A percentile compares a stretch with the other conserved stretches of the same genome.
phyloP scores from a whole-genome alignment of 2,797 vertebrate genomes.

The Aeoliscus strigatus region DNA sequence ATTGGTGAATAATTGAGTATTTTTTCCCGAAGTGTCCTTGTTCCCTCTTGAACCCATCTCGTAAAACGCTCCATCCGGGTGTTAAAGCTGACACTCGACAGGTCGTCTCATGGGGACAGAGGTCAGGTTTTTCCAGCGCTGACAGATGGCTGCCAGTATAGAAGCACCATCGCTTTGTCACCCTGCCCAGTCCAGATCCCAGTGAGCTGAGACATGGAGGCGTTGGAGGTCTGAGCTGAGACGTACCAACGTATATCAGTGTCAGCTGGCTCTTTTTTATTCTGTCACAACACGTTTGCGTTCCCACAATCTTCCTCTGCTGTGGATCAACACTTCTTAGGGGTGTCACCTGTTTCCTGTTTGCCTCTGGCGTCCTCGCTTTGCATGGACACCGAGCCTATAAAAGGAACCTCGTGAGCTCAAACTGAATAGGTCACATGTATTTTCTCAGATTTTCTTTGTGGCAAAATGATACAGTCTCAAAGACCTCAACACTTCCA shows the following conservation, averaged over 20 bases:
- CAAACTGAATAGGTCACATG: no score
- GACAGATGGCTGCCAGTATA: constrained; percentile 39
- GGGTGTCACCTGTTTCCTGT: constrained; percentile 37
- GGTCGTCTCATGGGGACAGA: constrained; percentile 29
- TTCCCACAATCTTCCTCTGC: constrained; percentile 22
- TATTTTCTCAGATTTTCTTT: no score
- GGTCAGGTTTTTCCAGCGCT: constrained; percentile 60
- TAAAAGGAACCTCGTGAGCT: not conserved
- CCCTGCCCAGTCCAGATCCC: constrained; percentile 34
- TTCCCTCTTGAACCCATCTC: constrained; percentile 34
- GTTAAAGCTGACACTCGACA: constrained; percentile 51
- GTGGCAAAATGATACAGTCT: no score
- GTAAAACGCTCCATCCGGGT: constrained; percentile 22
- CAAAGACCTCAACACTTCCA: no score
- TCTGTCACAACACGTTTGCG: constrained; percentile 16
- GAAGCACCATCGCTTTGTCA: constrained; percentile 37
- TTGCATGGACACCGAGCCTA: not conserved
- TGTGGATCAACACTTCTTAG: constrained; percentile 22
- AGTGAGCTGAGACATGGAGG: constrained; percentile 27
- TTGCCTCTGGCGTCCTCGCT: constrained; percentile 8
- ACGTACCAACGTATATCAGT: constrained; percentile 5
- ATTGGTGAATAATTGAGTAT: no score
- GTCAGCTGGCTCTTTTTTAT: constrained; percentile 9
- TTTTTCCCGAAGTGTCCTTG: constrained; percentile 25
- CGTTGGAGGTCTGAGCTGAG: constrained; percentile 13